A percentile compares a stretch with the other conserved stretches of the same genome.
Conservation (phyloP, 1,140 invertebrate genomes). For the Holcopasites calliopsidis region DNA sequence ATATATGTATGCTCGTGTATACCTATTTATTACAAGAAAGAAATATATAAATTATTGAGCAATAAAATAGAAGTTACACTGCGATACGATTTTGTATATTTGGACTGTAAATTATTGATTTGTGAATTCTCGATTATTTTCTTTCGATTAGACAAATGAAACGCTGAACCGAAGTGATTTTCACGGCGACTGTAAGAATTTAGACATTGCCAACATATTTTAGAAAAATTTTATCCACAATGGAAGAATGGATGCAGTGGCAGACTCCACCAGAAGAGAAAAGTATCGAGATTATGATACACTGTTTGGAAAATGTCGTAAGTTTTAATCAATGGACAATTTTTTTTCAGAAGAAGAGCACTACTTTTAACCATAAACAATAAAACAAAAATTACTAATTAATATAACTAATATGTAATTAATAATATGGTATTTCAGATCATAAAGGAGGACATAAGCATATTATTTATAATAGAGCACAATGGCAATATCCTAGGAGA, state of each 20-base stretch:
- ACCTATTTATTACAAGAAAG: conserved; percentile 30
- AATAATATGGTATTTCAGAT: no score
- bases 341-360: no score
- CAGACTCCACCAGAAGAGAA: not conserved
- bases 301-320: conserved; percentile 65
- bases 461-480: conserved; percentile 55
- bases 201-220: no score
- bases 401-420: no score
- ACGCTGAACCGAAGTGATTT: not conserved
- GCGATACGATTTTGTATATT: not conserved
- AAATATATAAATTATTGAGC: conserved; percentile 30
- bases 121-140: not conserved
- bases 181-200: not conserved
- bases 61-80: conserved; percentile 38
- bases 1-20: conserved; percentile 24
- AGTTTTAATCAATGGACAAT: no score
- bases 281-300: conserved; percentile 38
- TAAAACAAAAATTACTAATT: no score
- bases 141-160: conserved; percentile 16
- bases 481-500: conserved; percentile 52
- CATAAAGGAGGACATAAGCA: not conserved
- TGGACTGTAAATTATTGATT: not conserved
- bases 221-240: not conserved
- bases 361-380: no score
- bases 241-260: conserved; percentile 8